Conservation (phyloP, 2,113 vertebrate genomes). For the Perca flavescens region DNA sequence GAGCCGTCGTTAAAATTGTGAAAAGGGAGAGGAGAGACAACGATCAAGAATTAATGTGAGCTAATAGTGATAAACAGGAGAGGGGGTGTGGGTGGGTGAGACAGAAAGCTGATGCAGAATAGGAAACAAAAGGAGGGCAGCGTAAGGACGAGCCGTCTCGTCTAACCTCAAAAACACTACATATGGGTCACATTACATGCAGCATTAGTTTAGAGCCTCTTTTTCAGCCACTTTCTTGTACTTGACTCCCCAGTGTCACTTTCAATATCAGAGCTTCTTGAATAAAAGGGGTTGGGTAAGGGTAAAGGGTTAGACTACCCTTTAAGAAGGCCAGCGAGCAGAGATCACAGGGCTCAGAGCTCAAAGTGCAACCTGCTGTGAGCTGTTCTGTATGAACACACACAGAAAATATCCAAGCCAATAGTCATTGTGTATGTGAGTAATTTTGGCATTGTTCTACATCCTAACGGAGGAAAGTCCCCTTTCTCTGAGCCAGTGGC, state of each 20-base stretch:
- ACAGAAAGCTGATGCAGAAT: conserved; percentile 10
- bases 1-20: conserved; percentile 50
- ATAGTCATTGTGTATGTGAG: conserved; percentile 38
- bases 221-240: not conserved
- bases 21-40: not conserved
- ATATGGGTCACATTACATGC: conserved; percentile 68
- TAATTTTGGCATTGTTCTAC: conserved; percentile 77
- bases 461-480: conserved; percentile 83
- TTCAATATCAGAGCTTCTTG: conserved; percentile 19
- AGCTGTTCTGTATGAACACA: conserved; percentile 43
- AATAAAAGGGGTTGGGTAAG: not conserved
- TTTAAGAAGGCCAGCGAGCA: conserved; percentile 17
- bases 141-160: conserved; percentile 40
- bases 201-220: conserved; percentile 19
- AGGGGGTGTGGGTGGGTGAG: conserved; percentile 33
- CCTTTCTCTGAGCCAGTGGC: conserved; percentile 69
- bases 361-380: conserved; percentile 59
- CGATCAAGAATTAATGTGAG: conserved; percentile 18
- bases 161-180: conserved; percentile 39
- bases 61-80: conserved; percentile 21
- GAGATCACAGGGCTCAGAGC: conserved; percentile 29
- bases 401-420: conserved; percentile 43
- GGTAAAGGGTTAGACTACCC: not conserved
- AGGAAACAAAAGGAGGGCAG: conserved; percentile 43
- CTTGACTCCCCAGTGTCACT: not conserved